Evolutionary conservation across 1,140 invertebrate species (phyloP).

Genomic region (Cardiocondyla obscurior): DNA sequence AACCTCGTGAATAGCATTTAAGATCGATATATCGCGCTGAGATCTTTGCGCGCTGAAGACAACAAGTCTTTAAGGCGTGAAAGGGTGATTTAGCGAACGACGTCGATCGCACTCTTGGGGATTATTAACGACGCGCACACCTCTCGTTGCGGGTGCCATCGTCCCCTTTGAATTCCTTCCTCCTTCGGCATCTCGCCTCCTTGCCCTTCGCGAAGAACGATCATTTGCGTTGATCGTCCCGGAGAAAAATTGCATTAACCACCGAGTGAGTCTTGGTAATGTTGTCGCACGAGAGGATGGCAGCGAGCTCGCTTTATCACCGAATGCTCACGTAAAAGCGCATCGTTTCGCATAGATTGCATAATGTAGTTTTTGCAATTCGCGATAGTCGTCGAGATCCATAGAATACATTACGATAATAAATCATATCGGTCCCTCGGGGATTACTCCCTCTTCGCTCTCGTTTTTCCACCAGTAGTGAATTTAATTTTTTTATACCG

Average conservation of each 20-base stretch:
- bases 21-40: constrained; percentile 35
- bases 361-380: constrained; percentile 24
- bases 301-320: constrained; percentile 38
- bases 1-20: constrained; percentile 41
- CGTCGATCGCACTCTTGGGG: constrained; percentile 21
- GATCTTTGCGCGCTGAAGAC: constrained; percentile 41
- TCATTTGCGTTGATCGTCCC: constrained; percentile 47
- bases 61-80: constrained; percentile 51
- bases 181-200: not conserved
- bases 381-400: not conserved
- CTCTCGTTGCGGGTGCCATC: not conserved
- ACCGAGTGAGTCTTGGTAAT: constrained; percentile 28
- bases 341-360: not conserved
- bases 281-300: constrained; percentile 23
- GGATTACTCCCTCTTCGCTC: not conserved
- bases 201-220: not conserved
- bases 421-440: constrained; percentile 8
- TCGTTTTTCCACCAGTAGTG: not conserved
- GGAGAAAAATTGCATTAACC: constrained; percentile 50
- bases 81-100: constrained; percentile 48
- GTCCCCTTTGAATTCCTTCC: constrained; percentile 31
- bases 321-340: constrained; percentile 24
- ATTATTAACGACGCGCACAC: constrained; percentile 45
- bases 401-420: not conserved
- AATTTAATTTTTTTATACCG: constrained; percentile 17